These are phyloP conservation scores for Apogon hyalosoma DNA, from an alignment of 2,797 vertebrate species.

Conservation along the genomic window DNA sequence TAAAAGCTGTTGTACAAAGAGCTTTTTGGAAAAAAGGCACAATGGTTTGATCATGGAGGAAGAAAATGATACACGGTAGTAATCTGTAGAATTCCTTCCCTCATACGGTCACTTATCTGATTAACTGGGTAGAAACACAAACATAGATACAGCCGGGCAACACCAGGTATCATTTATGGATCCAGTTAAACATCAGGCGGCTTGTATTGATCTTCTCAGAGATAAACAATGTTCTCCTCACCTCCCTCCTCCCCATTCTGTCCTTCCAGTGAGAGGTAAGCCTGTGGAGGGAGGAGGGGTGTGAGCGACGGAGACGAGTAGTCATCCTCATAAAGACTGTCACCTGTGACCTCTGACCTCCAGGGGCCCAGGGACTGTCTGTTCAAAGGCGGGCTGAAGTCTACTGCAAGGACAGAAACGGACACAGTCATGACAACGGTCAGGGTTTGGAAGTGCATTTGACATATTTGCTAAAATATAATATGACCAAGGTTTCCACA, in stretches of 20 bases:
- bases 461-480: no score
- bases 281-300: conserved; percentile 69
- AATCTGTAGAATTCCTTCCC: conserved; percentile 18
- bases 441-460: conserved; percentile 4
- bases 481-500: no score
- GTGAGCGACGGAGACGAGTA: conserved; percentile 68
- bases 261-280: conserved; percentile 75
- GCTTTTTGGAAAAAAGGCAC: conserved; percentile 65
- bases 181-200: conserved; percentile 44
- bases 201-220: conserved; percentile 59
- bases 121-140: conserved; percentile 15
- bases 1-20: conserved; percentile 43
- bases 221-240: conserved; percentile 85
- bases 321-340: conserved; percentile 64
- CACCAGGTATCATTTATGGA: conserved; percentile 9
- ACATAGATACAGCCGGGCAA: conserved; percentile 33
- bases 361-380: conserved; percentile 54
- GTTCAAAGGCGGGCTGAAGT: conserved; percentile 58
- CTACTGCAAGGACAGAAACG: conserved; percentile 45
- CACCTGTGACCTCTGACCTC: conserved; percentile 66
- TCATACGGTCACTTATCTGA: conserved; percentile 25
- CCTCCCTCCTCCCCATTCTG: conserved; percentile 76
- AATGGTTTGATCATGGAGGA: conserved; percentile 47
- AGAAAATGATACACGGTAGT: conserved; percentile 34
- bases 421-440: conserved; percentile 3